phyloP scores from a whole-genome alignment of 2,113 vertebrate species.

The Rhinopomastus cyanomelas region DNA sequence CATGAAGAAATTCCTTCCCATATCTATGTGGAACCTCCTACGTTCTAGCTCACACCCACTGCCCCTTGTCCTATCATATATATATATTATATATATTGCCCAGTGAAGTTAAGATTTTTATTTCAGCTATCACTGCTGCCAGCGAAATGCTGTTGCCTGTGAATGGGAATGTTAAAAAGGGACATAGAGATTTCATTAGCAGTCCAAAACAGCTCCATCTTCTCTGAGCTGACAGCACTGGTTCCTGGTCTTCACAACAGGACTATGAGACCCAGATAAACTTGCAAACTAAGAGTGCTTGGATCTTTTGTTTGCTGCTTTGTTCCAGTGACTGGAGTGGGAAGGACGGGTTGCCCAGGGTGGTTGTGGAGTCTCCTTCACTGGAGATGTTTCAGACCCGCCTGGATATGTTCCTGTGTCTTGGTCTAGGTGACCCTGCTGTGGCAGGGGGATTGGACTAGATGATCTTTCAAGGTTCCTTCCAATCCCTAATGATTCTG shows the following conservation, averaged over 20 bases:
- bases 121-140: not conserved
- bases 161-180: not conserved
- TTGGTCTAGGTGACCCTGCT: no score
- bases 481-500: no score
- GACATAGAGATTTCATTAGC: not conserved
- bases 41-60: no score
- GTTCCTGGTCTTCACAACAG: not conserved
- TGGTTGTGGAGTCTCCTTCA: no score
- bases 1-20: no score
- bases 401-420: no score
- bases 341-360: not conserved
- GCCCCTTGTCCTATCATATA: no score
- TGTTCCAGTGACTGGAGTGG: accelerated
- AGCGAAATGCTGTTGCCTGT: not conserved
- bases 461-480: no score
- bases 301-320: not conserved
- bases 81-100: no score
- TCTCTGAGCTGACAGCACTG: not conserved
- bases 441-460: no score
- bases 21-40: no score
- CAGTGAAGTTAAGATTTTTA: not conserved
- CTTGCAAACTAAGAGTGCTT: not conserved
- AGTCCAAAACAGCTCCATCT: not conserved
- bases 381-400: no score
- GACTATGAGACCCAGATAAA: not conserved